phyloP scores from a whole-genome alignment of 2,888 invertebrate genomes.

The Rutpela maculata region DNA sequence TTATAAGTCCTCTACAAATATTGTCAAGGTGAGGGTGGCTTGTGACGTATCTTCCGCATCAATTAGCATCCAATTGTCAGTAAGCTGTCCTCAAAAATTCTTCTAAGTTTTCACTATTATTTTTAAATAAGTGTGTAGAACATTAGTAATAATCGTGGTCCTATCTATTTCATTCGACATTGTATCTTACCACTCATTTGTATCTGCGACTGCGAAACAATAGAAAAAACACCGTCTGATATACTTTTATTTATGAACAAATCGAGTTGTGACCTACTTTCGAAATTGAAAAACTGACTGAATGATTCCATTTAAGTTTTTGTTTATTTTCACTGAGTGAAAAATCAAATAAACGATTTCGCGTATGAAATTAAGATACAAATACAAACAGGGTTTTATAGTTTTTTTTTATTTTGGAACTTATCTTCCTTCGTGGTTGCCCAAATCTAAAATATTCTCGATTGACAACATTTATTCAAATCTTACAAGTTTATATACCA shows the following conservation, averaged over 20 bases:
- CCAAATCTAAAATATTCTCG: neutral
- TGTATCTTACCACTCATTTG: no score
- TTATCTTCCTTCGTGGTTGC: neutral
- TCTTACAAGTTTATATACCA: no score
- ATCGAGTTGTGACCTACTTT: slow-evolving; percentile 19
- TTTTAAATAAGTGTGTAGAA: no score
- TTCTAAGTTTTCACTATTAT: no score
- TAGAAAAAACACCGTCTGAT: neutral
- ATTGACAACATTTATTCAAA: neutral
- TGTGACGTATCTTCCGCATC: no score
- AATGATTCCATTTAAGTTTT: slow-evolving; percentile 15
- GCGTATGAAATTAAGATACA: slow-evolving; percentile 30
- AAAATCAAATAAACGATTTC: slow-evolving; percentile 22
- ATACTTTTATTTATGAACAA: neutral
- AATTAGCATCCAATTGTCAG: no score
- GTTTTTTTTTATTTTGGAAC: neutral
- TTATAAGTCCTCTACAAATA: no score
- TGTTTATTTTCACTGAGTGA: neutral
- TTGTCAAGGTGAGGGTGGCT: no score
- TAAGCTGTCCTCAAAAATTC: no score
- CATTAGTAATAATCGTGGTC: no score
- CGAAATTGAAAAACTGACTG: slow-evolving; percentile 18
- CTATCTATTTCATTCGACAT: no score
- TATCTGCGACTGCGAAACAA: neutral
- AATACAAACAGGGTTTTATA: neutral